A percentile compares a stretch with the other conserved stretches of the same genome.
Evolutionary conservation across 2,888 invertebrate genomes (phyloP).

Genomic region (Coenonympha arcania): DNA sequence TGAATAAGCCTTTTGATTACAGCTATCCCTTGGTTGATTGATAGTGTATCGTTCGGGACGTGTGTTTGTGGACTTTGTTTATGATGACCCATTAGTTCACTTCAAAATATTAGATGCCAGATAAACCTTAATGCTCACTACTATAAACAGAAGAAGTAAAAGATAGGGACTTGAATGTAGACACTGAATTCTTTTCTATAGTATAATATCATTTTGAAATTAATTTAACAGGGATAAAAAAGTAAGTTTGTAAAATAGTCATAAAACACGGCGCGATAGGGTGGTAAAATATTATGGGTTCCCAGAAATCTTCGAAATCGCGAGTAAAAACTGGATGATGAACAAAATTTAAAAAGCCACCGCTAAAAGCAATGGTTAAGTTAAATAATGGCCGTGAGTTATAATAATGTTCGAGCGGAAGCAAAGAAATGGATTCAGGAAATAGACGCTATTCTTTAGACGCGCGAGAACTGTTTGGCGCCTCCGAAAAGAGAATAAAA

Average conservation of each 20-base stretch:
- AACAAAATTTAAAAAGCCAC: conserved; percentile 11
- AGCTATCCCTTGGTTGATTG: conserved; percentile 25
- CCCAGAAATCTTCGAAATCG: no score
- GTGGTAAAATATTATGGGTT: no score
- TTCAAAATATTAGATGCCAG: conserved; percentile 17
- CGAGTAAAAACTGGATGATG: conserved; percentile 4
- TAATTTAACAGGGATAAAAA: no score
- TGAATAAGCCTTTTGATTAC: conserved; percentile 31
- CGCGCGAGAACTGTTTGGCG: conserved; percentile 46
- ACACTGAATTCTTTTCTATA: no score
- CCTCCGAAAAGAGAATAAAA: conserved; percentile 31
- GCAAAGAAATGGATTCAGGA: conserved; percentile 49
- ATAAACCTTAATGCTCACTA: no score
- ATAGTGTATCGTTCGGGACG: conserved; percentile 21
- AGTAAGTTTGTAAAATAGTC: no score
- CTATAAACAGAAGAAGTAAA: no score
- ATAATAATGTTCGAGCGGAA: conserved; percentile 53
- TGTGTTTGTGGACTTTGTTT: conserved; percentile 24
- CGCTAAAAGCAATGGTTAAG: conserved; percentile 28
- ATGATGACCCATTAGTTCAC: conserved; percentile 14
- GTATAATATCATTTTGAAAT: no score
- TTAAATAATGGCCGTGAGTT: conserved; percentile 49
- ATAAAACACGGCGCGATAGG: no score
- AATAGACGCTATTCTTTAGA: conserved; percentile 56
- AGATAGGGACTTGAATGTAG: no score